Conservation (phyloP, 1,140 invertebrate genomes). For the Philotrypesis tridentata region DNA sequence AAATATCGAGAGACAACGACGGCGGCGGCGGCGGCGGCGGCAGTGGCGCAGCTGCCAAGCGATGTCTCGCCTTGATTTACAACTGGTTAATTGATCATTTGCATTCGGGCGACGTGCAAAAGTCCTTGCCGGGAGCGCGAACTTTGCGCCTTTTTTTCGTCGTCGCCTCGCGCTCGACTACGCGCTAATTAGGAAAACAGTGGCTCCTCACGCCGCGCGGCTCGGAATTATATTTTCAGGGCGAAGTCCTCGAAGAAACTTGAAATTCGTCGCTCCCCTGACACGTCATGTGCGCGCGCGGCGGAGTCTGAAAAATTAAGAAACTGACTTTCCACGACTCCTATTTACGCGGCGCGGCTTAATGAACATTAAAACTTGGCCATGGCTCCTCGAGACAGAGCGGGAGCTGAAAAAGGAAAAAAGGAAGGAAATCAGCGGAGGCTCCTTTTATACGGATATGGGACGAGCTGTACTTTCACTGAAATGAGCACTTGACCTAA, state of each 20-base stretch:
- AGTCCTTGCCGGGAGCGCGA: neutral
- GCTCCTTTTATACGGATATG: neutral
- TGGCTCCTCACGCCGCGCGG: too few relatives aligned
- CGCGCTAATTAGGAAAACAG: neutral
- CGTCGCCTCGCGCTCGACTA: too few relatives aligned
- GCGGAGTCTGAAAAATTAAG: slow-evolving; percentile 46
- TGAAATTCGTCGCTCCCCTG: slow-evolving; percentile 13
- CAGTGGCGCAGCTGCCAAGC: too few relatives aligned
- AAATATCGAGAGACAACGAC: slow-evolving; percentile 55
- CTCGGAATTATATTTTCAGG: neutral
- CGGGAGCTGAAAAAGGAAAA: neutral
- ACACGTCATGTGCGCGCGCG: slow-evolving; percentile 16
- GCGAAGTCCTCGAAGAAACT: neutral
- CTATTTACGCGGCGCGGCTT: slow-evolving; percentile 31
- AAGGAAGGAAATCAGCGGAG: neutral
- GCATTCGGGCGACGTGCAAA: slow-evolving; percentile 60
- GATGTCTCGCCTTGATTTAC: slow-evolving; percentile 67
- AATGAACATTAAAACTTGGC: slow-evolving; percentile 47
- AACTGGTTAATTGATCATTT: slow-evolving; percentile 70
- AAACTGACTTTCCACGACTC: slow-evolving; percentile 24
- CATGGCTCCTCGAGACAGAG: neutral
- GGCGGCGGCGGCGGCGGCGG: too few relatives aligned
- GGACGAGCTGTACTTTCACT: neutral
- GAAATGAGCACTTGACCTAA: neutral
- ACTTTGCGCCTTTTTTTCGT: neutral